Evolutionary conservation across 2,113 vertebrate genomes (phyloP).

Genomic region (Sus scrofa): DNA sequence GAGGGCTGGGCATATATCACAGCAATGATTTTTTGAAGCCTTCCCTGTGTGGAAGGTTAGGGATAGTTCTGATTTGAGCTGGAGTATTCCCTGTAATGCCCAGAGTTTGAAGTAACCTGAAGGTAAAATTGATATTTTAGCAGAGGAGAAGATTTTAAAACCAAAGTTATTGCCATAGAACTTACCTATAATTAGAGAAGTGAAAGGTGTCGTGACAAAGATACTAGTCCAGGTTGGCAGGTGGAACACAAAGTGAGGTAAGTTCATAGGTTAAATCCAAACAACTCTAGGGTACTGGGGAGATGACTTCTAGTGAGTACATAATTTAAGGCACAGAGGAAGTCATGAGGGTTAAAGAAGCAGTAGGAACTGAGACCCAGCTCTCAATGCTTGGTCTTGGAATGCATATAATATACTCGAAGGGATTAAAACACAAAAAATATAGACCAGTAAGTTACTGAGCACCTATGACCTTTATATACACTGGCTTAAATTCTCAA

Average conservation of each 20-base stretch:
- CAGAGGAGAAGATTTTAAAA: neutral
- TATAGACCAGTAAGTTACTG: neutral
- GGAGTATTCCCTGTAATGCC: neutral
- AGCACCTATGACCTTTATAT: neutral
- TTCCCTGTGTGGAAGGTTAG: neutral
- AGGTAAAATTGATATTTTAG: slow-evolving; percentile 55
- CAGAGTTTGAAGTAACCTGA: slow-evolving; percentile 39
- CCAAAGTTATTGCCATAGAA: neutral
- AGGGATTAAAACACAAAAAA: neutral
- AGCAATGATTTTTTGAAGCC: neutral
- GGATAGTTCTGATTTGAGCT: neutral
- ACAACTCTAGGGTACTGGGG: no score
- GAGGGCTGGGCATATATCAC: neutral
- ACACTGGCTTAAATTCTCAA: neutral
- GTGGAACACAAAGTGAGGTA: neutral
- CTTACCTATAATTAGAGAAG: slow-evolving; percentile 40
- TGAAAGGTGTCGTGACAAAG: neutral
- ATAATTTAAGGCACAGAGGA: neutral
- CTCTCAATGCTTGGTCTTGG: rapidly evolving
- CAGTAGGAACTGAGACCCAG: neutral
- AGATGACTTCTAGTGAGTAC: neutral
- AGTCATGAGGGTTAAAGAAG: neutral
- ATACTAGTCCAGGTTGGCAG: neutral
- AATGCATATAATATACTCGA: neutral
- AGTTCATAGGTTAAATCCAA: neutral